A percentile compares a stretch with the other conserved stretches of the same genome.
Conservation (phyloP, 2,888 invertebrate species). For the Patella ulyssiponensis region DNA sequence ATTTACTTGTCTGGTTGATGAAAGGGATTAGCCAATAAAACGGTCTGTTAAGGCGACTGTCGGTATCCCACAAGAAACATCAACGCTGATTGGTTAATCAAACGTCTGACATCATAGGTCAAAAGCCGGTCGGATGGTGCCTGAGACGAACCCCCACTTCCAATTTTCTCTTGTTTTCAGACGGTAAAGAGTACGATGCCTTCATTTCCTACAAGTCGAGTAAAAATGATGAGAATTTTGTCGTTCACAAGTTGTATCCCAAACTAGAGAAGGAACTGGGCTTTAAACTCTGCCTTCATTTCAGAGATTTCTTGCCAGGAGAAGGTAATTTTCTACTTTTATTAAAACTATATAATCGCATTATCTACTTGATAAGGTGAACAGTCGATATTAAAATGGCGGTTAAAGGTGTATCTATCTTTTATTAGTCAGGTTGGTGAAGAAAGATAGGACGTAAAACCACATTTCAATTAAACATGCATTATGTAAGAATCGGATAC, state of each 20-base stretch:
- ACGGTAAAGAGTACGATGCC: slow-evolving; percentile 62
- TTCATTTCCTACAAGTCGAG: slow-evolving; percentile 61
- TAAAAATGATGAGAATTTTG: slow-evolving; percentile 58
- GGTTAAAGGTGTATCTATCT: neutral
- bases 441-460: too few relatives aligned
- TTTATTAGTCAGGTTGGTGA: too few relatives aligned
- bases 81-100: too few relatives aligned
- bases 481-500: too few relatives aligned
- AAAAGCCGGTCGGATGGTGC: too few relatives aligned
- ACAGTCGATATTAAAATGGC: neutral
- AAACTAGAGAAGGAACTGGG: slow-evolving; percentile 56
- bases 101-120: too few relatives aligned
- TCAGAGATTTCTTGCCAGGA: slow-evolving; percentile 62
- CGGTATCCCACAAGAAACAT: too few relatives aligned
- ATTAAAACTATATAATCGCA: neutral
- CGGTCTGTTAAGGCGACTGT: too few relatives aligned
- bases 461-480: too few relatives aligned
- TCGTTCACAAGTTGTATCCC: slow-evolving; percentile 57
- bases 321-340: slow-evolving; percentile 47
- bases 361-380: neutral
- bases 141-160: neutral
- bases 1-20: too few relatives aligned
- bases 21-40: too few relatives aligned
- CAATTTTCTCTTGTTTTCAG: slow-evolving; percentile 40
- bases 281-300: slow-evolving; percentile 61